A percentile compares a stretch with the other conserved stretches of the same genome.
Evolutionary conservation across 2,888 invertebrate species (phyloP).

Genomic region (Erpobdella octoculata): DNA sequence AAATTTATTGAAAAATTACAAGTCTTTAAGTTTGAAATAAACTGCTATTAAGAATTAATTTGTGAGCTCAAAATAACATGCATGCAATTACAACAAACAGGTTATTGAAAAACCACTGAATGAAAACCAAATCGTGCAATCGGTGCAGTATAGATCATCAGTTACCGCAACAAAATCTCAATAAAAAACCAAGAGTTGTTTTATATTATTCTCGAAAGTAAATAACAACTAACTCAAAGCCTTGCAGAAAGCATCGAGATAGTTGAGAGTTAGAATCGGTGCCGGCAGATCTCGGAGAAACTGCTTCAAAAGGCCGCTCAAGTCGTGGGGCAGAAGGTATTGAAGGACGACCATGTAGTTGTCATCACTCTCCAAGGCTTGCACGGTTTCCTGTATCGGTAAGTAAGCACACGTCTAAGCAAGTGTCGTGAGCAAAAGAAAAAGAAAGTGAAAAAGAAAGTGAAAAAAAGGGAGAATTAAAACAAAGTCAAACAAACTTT

Average conservation of each 20-base stretch:
- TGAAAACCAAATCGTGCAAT: too few species aligned
- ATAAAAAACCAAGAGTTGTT: too few species aligned
- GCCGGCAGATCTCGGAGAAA: conserved; percentile 9
- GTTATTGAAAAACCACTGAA: too few species aligned
- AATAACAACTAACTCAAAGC: background rate
- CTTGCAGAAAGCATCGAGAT: conserved; percentile 24
- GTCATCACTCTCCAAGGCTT: background rate
- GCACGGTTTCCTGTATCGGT: background rate
- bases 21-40: background rate
- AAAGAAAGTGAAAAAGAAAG: background rate
- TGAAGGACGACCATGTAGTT: background rate
- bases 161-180: too few species aligned
- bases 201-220: too few species aligned
- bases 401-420: background rate
- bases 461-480: background rate
- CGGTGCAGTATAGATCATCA: too few species aligned
- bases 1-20: background rate
- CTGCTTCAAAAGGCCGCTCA: background rate
- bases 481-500: conserved; percentile 43
- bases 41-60: too few species aligned
- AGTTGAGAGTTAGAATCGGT: conserved; percentile 14
- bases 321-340: background rate
- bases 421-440: background rate
- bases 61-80: too few species aligned
- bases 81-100: too few species aligned